Percentiles rank a stretch among this genome's conserved stretches.
Conservation (phyloP, 2,113 vertebrate genomes). For the Ochotona curzoniae region DNA sequence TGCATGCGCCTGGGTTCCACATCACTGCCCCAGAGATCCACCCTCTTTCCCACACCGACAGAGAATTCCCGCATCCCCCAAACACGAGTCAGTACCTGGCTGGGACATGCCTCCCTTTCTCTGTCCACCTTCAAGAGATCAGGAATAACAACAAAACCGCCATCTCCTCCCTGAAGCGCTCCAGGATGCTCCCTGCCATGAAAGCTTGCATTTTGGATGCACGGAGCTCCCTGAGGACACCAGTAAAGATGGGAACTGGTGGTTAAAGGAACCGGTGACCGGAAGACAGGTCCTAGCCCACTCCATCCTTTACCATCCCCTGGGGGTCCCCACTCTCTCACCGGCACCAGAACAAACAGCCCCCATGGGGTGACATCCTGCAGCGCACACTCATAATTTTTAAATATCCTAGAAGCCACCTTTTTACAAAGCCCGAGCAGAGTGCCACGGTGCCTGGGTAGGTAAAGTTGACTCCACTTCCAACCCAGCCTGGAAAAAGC, state of each 20-base stretch:
- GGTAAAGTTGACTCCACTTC: too few relatives aligned
- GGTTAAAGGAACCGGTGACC: background rate
- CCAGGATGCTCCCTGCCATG: background rate
- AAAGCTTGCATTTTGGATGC: too few relatives aligned
- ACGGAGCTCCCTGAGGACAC: too few relatives aligned
- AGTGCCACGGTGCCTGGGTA: too few relatives aligned
- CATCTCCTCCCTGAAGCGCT: background rate
- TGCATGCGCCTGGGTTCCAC: accelerated
- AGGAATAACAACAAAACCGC: background rate
- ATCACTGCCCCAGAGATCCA: too few relatives aligned
- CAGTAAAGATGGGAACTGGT: too few relatives aligned
- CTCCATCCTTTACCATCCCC: background rate
- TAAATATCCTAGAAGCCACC: background rate
- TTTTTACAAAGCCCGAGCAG: background rate
- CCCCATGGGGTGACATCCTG: too few relatives aligned
- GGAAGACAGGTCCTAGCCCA: background rate
- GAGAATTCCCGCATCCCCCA: background rate
- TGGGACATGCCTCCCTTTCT: background rate
- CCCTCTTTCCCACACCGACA: background rate
- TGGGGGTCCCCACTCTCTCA: background rate
- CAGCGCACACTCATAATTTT: too few relatives aligned
- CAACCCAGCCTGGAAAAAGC: too few relatives aligned
- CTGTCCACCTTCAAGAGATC: background rate
- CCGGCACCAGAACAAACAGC: accelerated
- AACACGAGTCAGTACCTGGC: accelerated